Conservation (phyloP, 2,888 invertebrate genomes). For the Mythimna albipuncta region DNA sequence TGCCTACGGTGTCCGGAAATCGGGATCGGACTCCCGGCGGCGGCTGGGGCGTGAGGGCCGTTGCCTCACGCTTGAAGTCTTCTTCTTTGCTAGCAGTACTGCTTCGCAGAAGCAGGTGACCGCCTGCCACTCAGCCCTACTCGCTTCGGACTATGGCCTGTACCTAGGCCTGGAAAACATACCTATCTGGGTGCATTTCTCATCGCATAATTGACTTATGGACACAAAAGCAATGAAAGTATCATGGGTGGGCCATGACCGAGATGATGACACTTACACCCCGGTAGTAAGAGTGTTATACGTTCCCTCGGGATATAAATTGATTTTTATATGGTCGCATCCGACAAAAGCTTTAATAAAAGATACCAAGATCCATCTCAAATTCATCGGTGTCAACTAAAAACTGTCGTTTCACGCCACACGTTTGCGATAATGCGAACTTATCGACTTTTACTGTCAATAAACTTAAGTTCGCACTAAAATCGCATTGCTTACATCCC, state of each 20-base stretch:
- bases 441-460: constrained; percentile 66
- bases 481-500: constrained; percentile 35
- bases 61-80: too few relatives aligned
- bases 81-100: too few relatives aligned
- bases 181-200: too few relatives aligned
- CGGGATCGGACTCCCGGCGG: too few relatives aligned
- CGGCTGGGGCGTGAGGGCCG: too few relatives aligned
- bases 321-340: neutral
- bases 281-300: neutral
- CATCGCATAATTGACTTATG: too few relatives aligned
- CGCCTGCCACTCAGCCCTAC: too few relatives aligned
- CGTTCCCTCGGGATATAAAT: neutral
- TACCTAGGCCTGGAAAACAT: too few relatives aligned
- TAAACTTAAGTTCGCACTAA: constrained; percentile 65
- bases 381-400: constrained; percentile 11
- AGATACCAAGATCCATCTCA: neutral
- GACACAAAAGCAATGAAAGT: too few relatives aligned
- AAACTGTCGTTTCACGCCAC: constrained; percentile 9
- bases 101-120: too few relatives aligned
- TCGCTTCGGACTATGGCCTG: too few relatives aligned
- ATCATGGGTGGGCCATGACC: neutral
- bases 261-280: neutral
- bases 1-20: too few relatives aligned
- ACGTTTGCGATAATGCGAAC: constrained; percentile 52
- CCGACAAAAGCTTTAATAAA: neutral